Evolutionary conservation across 1,140 invertebrate species (phyloP).

Genomic region (Cryptotermes secundus): DNA sequence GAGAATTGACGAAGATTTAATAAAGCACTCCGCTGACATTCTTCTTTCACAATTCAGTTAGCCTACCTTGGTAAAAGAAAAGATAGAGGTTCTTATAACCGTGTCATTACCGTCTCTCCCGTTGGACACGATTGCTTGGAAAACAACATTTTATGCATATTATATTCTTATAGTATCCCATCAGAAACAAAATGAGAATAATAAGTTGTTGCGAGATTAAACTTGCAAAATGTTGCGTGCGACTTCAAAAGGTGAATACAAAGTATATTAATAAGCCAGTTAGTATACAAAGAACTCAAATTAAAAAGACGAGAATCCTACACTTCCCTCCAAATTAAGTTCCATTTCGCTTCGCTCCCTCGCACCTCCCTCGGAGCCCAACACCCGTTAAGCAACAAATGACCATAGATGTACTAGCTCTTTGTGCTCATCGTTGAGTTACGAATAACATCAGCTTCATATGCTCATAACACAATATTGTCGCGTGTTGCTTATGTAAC

Average conservation of each 20-base stretch:
- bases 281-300: constrained; percentile 24
- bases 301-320: constrained; percentile 29
- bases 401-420: no score
- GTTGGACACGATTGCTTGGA: constrained; percentile 27
- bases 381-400: no score
- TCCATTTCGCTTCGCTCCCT: constrained; percentile 1
- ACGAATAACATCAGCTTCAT: no score
- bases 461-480: no score
- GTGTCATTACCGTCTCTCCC: neutral
- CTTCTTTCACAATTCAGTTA: constrained; percentile 25
- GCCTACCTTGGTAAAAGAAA: constrained; percentile 20
- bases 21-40: constrained; percentile 34
- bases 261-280: constrained; percentile 32
- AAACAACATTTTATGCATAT: constrained; percentile 35
- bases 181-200: constrained; percentile 32
- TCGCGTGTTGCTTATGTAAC: no score
- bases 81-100: constrained; percentile 28
- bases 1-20: constrained; percentile 38
- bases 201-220: constrained; percentile 33
- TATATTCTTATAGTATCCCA: constrained; percentile 34
- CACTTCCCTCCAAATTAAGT: constrained; percentile 21
- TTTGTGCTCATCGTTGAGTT: no score
- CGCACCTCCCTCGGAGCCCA: no score
- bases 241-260: constrained; percentile 24
- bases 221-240: constrained; percentile 23